Conservation (phyloP, 2,113 vertebrate genomes). For the Oncorhynchus masou region DNA sequence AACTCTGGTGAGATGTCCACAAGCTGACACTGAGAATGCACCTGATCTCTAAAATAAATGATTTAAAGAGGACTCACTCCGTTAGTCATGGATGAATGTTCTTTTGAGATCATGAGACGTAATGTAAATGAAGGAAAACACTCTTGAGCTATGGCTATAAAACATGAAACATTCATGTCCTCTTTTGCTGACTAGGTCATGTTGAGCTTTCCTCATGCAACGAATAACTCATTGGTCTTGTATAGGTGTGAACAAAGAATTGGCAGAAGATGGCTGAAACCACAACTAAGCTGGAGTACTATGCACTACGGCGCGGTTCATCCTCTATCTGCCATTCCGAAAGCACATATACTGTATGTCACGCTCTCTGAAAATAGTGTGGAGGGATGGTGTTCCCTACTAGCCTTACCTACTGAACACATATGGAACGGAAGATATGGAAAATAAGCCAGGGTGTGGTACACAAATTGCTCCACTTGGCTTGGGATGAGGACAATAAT, state of each 20-base stretch:
- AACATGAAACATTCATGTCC: too few relatives aligned
- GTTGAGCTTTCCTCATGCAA: neutral
- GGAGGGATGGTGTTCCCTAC: constrained; percentile 28
- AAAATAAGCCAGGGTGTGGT: constrained; percentile 49
- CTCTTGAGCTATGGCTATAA: neutral
- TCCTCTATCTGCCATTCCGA: neutral
- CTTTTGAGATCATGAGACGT: neutral
- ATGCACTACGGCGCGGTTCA: neutral
- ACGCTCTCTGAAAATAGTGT: constrained; percentile 7
- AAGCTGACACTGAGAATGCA: neutral
- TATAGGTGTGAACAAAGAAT: too few relatives aligned
- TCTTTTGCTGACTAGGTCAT: neutral
- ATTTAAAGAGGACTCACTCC: neutral
- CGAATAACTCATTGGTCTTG: neutral
- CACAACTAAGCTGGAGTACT: neutral
- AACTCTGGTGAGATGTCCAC: neutral
- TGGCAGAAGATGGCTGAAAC: neutral
- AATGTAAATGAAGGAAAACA: neutral
- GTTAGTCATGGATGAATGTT: neutral
- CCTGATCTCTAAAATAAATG: neutral
- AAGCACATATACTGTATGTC: too few relatives aligned
- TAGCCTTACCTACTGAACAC: constrained; percentile 35
- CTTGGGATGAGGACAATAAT: constrained; percentile 46
- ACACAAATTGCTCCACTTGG: constrained; percentile 47
- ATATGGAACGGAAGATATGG: constrained; percentile 49